Base-by-base conservation (phyloP, 1,140 invertebrate genomes). In the Oppia nitens region DNA sequence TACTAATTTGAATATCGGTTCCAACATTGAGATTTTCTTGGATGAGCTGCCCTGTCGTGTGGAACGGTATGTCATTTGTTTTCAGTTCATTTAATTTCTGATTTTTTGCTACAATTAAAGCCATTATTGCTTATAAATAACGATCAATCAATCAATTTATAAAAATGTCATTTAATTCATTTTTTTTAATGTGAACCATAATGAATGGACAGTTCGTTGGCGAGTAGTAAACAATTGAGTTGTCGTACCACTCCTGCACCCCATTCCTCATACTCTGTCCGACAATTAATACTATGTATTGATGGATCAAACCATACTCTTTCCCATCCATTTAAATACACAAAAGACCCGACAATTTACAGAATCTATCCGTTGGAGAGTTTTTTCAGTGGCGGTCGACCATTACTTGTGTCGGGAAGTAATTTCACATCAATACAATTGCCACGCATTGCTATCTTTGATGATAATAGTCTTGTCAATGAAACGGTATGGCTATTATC, bases 1-100 rank as follows among this genome's bases (percentile, higher is more conserved):
- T 20, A 79, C 83, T 63, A 85, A 93, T 73, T 73, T 98, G 50
- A 93, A 97, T 69, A 90, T 96, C 68, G 95, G 95, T 3, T 90
- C 87, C 28, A 81, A 80, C 60, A 84, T 92, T 58, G 80, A 80
- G 2, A 89, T 92, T 0, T 86, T 80, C 69, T 73, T 98, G 9
- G 92, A 94, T 72, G 83, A 91, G 63, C 75, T 90, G 53, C 80
- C 84, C 3, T 98, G 94, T 73, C 74, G 79, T 64, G 86, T 95
- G 6, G 89, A 93, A 69, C 79, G 81, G 59, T 67, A 66, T 86
- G 83, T 0, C 84, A 25, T 48, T 24, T 6, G 3, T 47, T 47
- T 47, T 56, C 9, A 24, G 26, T 24, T 55, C 12, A 14, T 45
- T 47, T 45, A 9, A n/a, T n/a, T n/a, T n/a, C n/a, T n/a, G n/a